These are phyloP conservation scores for Timema podura DNA, from an alignment of 2,888 invertebrate genomes.

Conservation along the genomic window DNA sequence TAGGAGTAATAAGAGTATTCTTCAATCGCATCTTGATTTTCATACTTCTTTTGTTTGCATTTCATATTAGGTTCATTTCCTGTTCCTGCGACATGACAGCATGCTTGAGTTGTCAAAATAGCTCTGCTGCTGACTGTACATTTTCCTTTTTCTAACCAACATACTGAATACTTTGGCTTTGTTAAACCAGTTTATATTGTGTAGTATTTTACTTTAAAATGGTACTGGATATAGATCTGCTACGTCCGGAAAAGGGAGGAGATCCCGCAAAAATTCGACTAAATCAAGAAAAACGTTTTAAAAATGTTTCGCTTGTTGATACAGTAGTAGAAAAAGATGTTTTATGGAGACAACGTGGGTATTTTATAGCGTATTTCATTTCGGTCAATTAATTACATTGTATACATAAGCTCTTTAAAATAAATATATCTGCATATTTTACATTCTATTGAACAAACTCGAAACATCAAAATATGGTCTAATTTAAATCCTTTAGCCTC, in stretches of 20 bases:
- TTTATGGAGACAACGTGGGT: constrained; percentile 75
- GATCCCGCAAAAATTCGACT: constrained; percentile 86
- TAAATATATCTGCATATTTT: neutral
- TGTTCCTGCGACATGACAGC: too few species aligned
- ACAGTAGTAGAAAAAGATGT: constrained; percentile 85
- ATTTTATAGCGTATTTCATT: neutral
- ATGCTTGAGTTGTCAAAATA: too few species aligned
- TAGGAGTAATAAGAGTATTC: too few species aligned
- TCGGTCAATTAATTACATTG: too few species aligned
- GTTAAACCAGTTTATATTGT: neutral
- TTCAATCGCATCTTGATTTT: too few species aligned
- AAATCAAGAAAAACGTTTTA: constrained; percentile 89
- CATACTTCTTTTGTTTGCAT: too few species aligned
- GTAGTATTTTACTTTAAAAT: constrained; percentile 51
- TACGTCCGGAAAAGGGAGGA: constrained; percentile 93
- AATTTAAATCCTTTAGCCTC: neutral
- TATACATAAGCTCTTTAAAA: too few species aligned
- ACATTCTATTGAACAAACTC: neutral
- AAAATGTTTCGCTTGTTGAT: constrained; percentile 88
- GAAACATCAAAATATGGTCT: neutral
- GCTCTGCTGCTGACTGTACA: too few species aligned
- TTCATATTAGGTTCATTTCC: too few species aligned
- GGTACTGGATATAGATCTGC: constrained; percentile 96
- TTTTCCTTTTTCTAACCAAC: too few species aligned
- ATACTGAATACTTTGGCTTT: too few species aligned